A percentile compares a stretch with the other conserved stretches of the same genome.
These are phyloP conservation scores for Chelidonichthys spinosus DNA, from an alignment of 2,797 vertebrate genomes.

Conservation along the genomic window DNA sequence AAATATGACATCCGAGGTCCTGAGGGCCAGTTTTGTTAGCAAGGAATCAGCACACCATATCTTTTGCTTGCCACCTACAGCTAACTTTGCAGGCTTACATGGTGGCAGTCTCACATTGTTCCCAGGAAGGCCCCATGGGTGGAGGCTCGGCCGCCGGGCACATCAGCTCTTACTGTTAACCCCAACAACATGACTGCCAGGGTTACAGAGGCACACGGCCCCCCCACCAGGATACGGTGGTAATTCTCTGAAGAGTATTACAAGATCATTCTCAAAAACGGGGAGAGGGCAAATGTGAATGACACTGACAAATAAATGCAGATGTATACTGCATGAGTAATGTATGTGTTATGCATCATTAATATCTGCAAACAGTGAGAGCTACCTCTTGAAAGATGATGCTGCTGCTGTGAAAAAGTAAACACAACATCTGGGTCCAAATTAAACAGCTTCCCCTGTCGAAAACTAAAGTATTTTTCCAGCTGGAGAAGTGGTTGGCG, in stretches of 20 bases:
- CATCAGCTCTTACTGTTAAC: conserved; percentile 7
- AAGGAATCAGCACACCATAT: conserved; percentile 18
- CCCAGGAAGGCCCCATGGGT: conserved; percentile 14
- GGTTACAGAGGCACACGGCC: conserved; percentile 4
- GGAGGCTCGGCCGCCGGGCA: background rate
- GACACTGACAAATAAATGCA: conserved; percentile 16
- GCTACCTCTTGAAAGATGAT: conserved; percentile 18
- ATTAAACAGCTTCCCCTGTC: conserved; percentile 11
- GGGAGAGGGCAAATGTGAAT: conserved; percentile 21
- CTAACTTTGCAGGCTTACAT: conserved; percentile 26
- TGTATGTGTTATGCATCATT: conserved; percentile 21
- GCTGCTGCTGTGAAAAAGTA: conserved; percentile 21
- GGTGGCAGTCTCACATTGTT: conserved; percentile 1
- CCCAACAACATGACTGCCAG: background rate
- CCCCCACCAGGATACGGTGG: background rate
- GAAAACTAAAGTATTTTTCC: conserved; percentile 29
- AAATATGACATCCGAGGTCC: conserved; percentile 29
- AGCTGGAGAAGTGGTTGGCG: conserved; percentile 13
- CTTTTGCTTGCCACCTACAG: conserved; percentile 21
- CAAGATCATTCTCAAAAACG: conserved; percentile 14
- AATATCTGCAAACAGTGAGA: conserved; percentile 21
- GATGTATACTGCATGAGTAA: conserved; percentile 9
- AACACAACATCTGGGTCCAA: conserved; percentile 17
- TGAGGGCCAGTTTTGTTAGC: conserved; percentile 11
- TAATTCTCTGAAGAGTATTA: background rate